phyloP scores from a whole-genome alignment of 2,888 invertebrate species.

The Pristionchus japonicus region DNA sequence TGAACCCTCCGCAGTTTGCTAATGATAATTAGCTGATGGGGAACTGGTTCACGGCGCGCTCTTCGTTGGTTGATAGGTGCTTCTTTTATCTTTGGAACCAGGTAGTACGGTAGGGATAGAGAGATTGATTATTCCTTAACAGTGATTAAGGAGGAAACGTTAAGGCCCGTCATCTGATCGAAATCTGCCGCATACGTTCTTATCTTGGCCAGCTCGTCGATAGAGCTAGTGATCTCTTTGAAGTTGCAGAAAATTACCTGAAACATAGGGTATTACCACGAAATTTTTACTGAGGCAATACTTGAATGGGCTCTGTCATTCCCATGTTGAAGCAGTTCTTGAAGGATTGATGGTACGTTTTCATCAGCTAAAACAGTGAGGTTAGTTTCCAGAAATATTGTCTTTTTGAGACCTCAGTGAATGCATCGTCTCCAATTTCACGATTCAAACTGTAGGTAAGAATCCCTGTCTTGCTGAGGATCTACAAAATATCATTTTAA shows the following conservation, averaged over 20 bases:
- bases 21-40: not conserved
- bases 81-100: not conserved
- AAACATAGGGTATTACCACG: not conserved
- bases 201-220: not conserved
- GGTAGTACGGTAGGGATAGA: too few species aligned
- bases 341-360: not conserved
- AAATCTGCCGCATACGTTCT: not conserved
- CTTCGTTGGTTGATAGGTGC: constrained; percentile 6
- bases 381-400: not conserved
- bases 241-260: not conserved
- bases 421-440: not conserved
- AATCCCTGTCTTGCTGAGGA: not conserved
- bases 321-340: not conserved
- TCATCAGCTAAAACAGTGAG: not conserved
- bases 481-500: not conserved
- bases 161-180: not conserved
- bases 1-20: not conserved
- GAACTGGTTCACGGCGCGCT: not conserved
- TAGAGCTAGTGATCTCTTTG: not conserved
- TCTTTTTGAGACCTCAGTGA: not conserved
- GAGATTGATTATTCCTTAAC: not conserved
- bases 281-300: not conserved
- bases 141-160: not conserved
- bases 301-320: not conserved
- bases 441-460: not conserved